Conservation (phyloP, 1,140 invertebrate species). For the Ips nitidus region DNA sequence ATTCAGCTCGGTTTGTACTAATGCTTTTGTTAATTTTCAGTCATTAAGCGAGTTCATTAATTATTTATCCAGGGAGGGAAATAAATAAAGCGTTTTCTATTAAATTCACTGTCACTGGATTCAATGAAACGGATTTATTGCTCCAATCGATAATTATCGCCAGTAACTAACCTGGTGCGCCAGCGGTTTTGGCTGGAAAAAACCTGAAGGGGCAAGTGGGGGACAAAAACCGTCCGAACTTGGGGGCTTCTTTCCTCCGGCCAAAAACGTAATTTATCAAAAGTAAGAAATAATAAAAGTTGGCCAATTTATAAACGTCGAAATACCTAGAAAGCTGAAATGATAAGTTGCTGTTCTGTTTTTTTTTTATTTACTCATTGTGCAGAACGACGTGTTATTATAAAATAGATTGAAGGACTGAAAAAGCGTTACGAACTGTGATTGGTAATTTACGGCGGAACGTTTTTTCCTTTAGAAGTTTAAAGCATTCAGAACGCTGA, state of each 20-base stretch:
- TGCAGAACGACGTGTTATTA: slow-evolving; percentile 27
- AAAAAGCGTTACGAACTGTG: slow-evolving; percentile 11
- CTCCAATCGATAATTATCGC: too few relatives aligned
- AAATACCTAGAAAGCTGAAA: slow-evolving; percentile 35
- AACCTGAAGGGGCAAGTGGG: neutral
- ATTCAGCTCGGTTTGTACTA: neutral
- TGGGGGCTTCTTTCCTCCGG: slow-evolving; percentile 17
- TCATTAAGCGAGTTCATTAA: too few relatives aligned
- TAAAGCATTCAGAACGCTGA: too few relatives aligned
- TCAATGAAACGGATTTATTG: too few relatives aligned
- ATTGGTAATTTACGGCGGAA: slow-evolving; percentile 11
- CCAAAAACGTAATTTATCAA: slow-evolving; percentile 34
- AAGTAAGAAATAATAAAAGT: slow-evolving; percentile 34
- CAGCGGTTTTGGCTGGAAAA: too few relatives aligned
- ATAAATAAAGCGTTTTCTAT: too few relatives aligned
- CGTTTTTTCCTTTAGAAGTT: too few relatives aligned
- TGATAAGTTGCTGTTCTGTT: slow-evolving; percentile 32
- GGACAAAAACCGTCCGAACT: slow-evolving; percentile 8
- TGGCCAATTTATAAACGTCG: slow-evolving; percentile 34
- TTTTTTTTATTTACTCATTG: slow-evolving; percentile 27
- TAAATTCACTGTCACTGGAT: too few relatives aligned
- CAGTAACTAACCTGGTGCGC: too few relatives aligned
- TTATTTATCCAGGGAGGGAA: too few relatives aligned
- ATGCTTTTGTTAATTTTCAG: too few relatives aligned
- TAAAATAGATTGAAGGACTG: slow-evolving; percentile 14